Conservation (phyloP, 2,113 vertebrate species). For the Sinosuthora webbiana region DNA sequence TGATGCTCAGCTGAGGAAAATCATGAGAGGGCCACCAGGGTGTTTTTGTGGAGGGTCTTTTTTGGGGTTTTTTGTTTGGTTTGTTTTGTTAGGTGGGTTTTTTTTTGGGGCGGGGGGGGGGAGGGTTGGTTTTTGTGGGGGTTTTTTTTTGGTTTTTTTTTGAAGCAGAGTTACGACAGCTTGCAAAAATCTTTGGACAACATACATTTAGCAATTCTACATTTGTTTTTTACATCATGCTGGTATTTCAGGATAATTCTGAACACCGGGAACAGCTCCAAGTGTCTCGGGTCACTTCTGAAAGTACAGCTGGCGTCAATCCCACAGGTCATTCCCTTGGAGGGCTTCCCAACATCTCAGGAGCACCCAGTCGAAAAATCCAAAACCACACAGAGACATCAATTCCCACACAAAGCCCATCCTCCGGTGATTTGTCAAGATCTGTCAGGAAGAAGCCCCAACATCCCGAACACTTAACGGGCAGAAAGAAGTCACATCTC, state of each 20-base stretch:
- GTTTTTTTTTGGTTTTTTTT: background rate
- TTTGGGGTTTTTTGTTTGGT: background rate
- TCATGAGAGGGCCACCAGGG: background rate
- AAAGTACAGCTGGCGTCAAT: slow-evolving; percentile 45
- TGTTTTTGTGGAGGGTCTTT: background rate
- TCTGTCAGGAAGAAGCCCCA: background rate
- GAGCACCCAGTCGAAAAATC: background rate
- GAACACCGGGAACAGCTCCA: background rate
- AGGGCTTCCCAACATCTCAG: background rate
- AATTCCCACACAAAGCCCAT: background rate
- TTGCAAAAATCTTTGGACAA: background rate
- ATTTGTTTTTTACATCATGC: slow-evolving; percentile 46
- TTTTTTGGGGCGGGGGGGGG: background rate
- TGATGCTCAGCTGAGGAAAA: background rate
- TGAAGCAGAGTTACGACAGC: background rate
- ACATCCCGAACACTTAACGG: background rate
- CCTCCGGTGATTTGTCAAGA: background rate
- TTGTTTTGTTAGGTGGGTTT: background rate
- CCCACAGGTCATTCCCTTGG: slow-evolving; percentile 53
- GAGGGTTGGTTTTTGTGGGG: no score
- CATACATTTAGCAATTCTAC: slow-evolving; percentile 40
- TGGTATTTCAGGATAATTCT: slow-evolving; percentile 33
- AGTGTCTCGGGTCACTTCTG: slow-evolving; percentile 41
- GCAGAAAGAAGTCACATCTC: background rate
- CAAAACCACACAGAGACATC: background rate